Conservation (phyloP, 2,888 invertebrate species). For the Chromoteleia sp. region DNA sequence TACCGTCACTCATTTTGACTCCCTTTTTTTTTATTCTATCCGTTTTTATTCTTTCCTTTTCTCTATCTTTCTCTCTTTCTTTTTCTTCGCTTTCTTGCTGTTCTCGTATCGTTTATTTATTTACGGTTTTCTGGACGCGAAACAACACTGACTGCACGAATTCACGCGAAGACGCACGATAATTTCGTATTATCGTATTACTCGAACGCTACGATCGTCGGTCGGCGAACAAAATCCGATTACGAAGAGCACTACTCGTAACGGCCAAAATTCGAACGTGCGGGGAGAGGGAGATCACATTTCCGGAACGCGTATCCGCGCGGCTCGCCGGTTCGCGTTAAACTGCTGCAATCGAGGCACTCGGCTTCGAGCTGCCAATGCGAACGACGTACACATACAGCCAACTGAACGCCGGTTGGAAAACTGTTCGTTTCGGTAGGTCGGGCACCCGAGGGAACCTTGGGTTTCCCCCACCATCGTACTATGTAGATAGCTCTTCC, state of each 20-base stretch:
- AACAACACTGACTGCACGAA: neutral
- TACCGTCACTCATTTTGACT: conserved; percentile 49
- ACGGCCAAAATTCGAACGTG: conserved; percentile 8
- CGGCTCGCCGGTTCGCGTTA: conserved; percentile 40
- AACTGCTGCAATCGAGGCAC: conserved; percentile 2
- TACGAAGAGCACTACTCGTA: conserved; percentile 11
- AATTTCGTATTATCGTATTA: neutral
- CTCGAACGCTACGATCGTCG: too few relatives aligned
- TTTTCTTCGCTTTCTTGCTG: neutral
- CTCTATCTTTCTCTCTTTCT: neutral
- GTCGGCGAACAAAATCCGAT: too few relatives aligned
- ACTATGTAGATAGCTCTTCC: conserved; percentile 12
- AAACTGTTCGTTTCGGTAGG: conserved; percentile 54
- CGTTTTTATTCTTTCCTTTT: neutral
- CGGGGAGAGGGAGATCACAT: conserved; percentile 46
- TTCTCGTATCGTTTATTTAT: too few relatives aligned
- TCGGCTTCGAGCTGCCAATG: neutral
- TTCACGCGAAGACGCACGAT: neutral
- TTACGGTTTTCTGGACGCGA: too few relatives aligned
- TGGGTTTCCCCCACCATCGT: conserved; percentile 19
- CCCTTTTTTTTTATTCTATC: neutral
- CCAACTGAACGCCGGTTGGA: conserved; percentile 40
- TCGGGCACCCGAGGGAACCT: conserved; percentile 42
- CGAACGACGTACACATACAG: conserved; percentile 10
- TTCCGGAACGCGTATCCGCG: conserved; percentile 1